Base-by-base conservation (phyloP, 1,140 invertebrate species). In the Adoxophyes honmai region DNA sequence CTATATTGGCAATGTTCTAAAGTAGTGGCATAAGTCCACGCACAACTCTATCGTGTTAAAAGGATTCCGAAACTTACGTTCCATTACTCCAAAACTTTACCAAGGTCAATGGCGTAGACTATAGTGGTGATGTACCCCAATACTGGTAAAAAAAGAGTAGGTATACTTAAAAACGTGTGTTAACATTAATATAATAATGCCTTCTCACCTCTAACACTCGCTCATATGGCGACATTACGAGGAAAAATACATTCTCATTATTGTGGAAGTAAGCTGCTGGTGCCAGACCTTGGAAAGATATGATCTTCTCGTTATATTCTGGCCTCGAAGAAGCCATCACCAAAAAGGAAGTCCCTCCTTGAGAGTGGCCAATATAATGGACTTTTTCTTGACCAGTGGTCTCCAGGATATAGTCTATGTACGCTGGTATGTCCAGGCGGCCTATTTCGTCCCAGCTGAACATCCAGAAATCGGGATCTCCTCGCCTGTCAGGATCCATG, bases 371-470 rank as follows among this genome's bases (percentile, higher is more conserved):
- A 44, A 91, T 69, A 55, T 91, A 91, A 60, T 84, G 82, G 0
- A 93, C 59, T 34, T 78, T 72, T 54, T 74, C 63, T 62, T 89
- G 73, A 44, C 89, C 71, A 42, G 91, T 91, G 54, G 66, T 38
- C 18, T 86, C 64, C 34, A 93, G 58, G 13, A 91, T 89, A 60
- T 92, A 91, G 61, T 94, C 91, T n/a, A 94, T 90, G 72, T 92
- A 90, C 33, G 93, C 90, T 18, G 93, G 92, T 1, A 94, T 59
- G 65, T 94, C 92, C 52, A 91, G 90, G 34, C 84, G 65, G 1
- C 91, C 92, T 80, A 93, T 92, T 73, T 93, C 90, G 65, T 93
- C 90, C 75, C 88, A 92, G 62, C 88, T 90, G 65, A 90, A 93
- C 36, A 88, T 67, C 92, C 92, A 93, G 66, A 90, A 93, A 28